phyloP scores from a whole-genome alignment of 2,797 vertebrate species.

The Acropternis orthonyx region DNA sequence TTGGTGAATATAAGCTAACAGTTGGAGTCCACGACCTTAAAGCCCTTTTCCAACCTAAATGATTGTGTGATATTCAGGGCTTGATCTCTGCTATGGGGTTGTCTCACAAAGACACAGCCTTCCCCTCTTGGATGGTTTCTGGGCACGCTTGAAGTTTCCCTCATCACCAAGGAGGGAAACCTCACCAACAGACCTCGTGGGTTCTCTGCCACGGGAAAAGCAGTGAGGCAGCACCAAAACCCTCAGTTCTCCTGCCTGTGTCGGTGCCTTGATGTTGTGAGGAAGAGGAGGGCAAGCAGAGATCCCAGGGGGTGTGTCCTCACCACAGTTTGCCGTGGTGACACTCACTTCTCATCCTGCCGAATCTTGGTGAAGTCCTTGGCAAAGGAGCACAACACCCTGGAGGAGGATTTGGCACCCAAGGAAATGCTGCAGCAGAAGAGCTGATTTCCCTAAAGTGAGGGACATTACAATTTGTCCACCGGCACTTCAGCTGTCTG shows the following conservation, averaged over 20 bases:
- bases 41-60: not conserved
- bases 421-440: not conserved
- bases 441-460: not conserved
- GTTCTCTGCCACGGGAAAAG: not conserved
- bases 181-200: accelerated
- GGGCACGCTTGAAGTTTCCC: not conserved
- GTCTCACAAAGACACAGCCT: not conserved
- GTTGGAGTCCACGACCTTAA: not conserved
- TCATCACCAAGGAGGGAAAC: not conserved
- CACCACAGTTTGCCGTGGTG: not conserved
- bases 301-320: not conserved
- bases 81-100: not conserved
- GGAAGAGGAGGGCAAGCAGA: not conserved
- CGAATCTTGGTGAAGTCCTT: not conserved
- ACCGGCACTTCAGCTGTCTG: not conserved
- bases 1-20: not conserved
- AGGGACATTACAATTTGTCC: not conserved
- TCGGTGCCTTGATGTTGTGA: accelerated
- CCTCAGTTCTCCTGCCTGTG: accelerated
- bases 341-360: not conserved
- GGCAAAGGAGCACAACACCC: not conserved
- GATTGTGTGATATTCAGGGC: not conserved
- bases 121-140: not conserved
- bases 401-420: not conserved
- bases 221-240: not conserved